Percentiles rank a stretch among this genome's conserved stretches.
phyloP scores from a whole-genome alignment of 2,888 invertebrate genomes.

The Dilophus febrilis region DNA sequence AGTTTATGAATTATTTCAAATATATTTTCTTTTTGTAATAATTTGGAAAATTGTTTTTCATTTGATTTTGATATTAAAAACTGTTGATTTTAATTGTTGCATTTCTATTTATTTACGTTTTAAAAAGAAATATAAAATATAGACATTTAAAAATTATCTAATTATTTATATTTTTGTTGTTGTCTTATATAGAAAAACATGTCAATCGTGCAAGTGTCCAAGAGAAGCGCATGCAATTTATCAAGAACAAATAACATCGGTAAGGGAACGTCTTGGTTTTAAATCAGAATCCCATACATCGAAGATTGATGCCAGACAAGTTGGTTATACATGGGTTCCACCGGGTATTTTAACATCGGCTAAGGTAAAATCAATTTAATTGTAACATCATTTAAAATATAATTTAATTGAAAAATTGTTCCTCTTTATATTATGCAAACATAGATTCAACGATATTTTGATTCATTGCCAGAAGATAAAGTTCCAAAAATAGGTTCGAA shows the following conservation, averaged over 20 bases:
- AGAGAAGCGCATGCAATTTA: slow-evolving; percentile 79
- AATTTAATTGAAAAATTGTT: slow-evolving; percentile 4
- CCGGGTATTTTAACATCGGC: slow-evolving; percentile 27
- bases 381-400: too few relatives aligned
- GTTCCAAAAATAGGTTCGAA: slow-evolving; percentile 54
- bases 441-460: slow-evolving; percentile 86
- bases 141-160: too few relatives aligned
- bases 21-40: too few relatives aligned
- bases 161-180: too few relatives aligned
- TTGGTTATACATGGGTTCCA: slow-evolving; percentile 55
- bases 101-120: too few relatives aligned
- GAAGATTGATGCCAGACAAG: slow-evolving; percentile 38
- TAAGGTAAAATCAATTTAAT: slow-evolving; percentile 14
- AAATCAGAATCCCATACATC: slow-evolving; percentile 37
- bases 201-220: slow-evolving; percentile 82
- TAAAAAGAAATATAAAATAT: too few relatives aligned
- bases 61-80: too few relatives aligned
- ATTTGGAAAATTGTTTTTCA: too few relatives aligned
- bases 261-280: slow-evolving; percentile 53
- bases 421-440: slow-evolving; percentile 17
- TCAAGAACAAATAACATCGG: slow-evolving; percentile 71
- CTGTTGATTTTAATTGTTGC: too few relatives aligned
- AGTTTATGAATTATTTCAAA: too few relatives aligned
- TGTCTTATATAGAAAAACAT: slow-evolving; percentile 94
- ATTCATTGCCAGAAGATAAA: slow-evolving; percentile 68